Evolutionary conservation across 2,888 invertebrate genomes (phyloP), one percentile per base, ranked within the genome.

Genomic region (Pyrochroa serraticornis): DNA sequence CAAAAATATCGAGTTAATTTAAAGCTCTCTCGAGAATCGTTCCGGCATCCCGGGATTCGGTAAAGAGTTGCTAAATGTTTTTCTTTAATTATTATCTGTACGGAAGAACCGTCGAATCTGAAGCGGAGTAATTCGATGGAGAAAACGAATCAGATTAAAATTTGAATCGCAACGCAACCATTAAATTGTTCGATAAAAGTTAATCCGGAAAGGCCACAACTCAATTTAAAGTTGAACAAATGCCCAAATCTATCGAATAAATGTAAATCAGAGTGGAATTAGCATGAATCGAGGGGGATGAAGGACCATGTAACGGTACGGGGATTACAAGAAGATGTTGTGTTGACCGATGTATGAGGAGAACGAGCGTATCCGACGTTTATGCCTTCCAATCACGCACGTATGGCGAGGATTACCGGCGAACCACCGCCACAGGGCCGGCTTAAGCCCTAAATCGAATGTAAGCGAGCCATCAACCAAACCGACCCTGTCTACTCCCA

Each of bases 301-400:
- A 57, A 54, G 49, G 57, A 22, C 44, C 34, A 44, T 48, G 49
- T 51, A 56, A 51, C 60, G 51, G 52, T 45, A 52, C 42, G 35
- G 45, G 60, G 64, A 62, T 64, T 62, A 64, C 53, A 58, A 52
- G 59, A 63, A 63, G 60, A 62, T 60, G 53, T 66, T 66, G 63
- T 56, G 61, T 67, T 63, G 64, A 64, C 66, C 66, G 66, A 71
- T 67, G 66, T 66, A 70, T 65, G 65, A 64, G 67, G 60, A 50
- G 65, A 62, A 59, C 58, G 55, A 67, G 60, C 62, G 67, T 63
- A 67, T 69, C 67, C 63, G 67, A 71, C 69, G 68, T 70, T 73
- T 73, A 73, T 71, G 65, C 63, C 68, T 71, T 71, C 71, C 71
- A 73, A 71, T 73, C 73, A 73, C 73, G 71, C 68, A 68, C 71